Evolutionary conservation across 2,888 invertebrate species (phyloP).

Genomic region (Platycnemis pennipes): DNA sequence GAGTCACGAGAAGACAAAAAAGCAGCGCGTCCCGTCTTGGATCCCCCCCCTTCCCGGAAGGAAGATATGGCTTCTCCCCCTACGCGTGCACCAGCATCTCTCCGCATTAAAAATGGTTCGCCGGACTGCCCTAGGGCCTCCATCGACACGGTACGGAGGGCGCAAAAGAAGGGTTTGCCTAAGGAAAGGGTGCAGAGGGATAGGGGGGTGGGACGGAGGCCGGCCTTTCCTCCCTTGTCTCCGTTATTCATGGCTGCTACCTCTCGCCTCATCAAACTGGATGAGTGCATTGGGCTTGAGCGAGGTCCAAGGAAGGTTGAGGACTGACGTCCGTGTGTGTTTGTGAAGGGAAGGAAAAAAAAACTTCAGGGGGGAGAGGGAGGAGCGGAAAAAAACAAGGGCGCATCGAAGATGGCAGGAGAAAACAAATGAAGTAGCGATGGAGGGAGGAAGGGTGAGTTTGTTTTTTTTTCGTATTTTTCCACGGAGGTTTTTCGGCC

Average conservation of each 20-base stretch:
- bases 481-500: neutral
- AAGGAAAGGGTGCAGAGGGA: neutral
- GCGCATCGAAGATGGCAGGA: neutral
- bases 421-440: neutral
- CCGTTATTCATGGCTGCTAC: slow-evolving; percentile 45
- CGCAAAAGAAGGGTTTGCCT: neutral
- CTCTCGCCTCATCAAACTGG: slow-evolving; percentile 58
- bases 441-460: neutral
- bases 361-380: neutral
- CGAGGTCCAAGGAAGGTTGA: neutral
- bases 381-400: neutral
- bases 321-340: slow-evolving; percentile 2
- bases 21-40: neutral
- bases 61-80: neutral
- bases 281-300: slow-evolving; percentile 30
- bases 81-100: neutral
- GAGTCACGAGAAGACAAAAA: neutral
- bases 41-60: neutral
- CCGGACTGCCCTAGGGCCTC: neutral
- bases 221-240: neutral
- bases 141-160: too few relatives aligned
- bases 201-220: neutral
- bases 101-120: neutral
- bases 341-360: neutral
- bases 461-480: neutral